Evolutionary conservation across 2,888 invertebrate species (phyloP).

Genomic region (Scaptomyza caliginosa): DNA sequence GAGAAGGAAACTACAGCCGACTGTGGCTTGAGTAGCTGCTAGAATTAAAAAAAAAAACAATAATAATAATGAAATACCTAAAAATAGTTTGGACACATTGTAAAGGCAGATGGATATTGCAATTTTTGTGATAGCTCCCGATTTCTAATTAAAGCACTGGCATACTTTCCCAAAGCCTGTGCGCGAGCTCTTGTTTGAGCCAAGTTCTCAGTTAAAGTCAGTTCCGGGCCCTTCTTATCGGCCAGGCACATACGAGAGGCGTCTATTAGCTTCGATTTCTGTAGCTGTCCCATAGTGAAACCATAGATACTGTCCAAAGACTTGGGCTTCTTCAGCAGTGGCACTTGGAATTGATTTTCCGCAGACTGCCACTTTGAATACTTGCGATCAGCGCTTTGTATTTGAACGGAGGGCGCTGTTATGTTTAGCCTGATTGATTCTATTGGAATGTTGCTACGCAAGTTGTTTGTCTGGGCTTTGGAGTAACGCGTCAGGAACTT

Average conservation of each 20-base stretch:
- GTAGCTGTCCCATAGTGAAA: not conserved
- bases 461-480: conserved; percentile 24
- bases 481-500: conserved; percentile 59
- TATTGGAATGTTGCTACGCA: conserved; percentile 18
- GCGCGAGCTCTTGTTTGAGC: conserved; percentile 1
- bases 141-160: conserved; percentile 4
- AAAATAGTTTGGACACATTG: conserved; percentile 1
- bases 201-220: too few species aligned
- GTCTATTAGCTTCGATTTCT: not conserved
- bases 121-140: not conserved
- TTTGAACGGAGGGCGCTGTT: not conserved
- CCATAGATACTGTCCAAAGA: conserved; percentile 3
- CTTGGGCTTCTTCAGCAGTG: conserved; percentile 10
- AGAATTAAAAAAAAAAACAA: not conserved
- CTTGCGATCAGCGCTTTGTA: conserved; percentile 18
- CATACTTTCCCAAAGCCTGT: conserved; percentile 14
- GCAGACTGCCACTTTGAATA: conserved; percentile 22
- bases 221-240: not conserved
- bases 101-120: not conserved
- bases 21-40: conserved; percentile 12
- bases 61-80: not conserved
- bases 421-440: not conserved
- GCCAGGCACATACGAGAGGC: conserved; percentile 1
- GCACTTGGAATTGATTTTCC: conserved; percentile 9
- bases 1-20: conserved; percentile 4